Percentiles rank a stretch among this genome's conserved stretches.
Conservation (phyloP, 2,797 vertebrate species). For the Pseudochirops corinnae region DNA sequence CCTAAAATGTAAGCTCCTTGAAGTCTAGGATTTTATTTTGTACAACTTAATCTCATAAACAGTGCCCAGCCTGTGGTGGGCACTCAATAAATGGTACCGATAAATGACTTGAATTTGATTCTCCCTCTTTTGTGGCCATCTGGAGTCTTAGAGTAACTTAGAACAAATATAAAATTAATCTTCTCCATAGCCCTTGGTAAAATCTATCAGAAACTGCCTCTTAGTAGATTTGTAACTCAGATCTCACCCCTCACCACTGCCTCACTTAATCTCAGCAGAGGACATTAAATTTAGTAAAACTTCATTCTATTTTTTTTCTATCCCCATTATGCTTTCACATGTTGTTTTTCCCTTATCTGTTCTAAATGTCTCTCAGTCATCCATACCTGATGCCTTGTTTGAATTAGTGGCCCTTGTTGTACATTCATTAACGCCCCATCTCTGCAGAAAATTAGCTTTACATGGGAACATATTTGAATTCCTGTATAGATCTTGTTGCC, state of each 20-base stretch:
- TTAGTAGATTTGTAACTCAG: background rate
- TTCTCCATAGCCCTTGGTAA: background rate
- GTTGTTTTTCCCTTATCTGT: background rate
- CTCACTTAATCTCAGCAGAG: background rate
- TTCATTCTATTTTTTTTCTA: background rate
- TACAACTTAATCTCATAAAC: background rate
- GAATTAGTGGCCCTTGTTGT: background rate
- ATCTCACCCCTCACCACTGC: background rate
- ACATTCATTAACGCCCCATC: background rate
- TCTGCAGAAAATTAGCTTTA: background rate
- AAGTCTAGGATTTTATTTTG: background rate
- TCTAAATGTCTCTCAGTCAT: background rate
- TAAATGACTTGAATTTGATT: background rate
- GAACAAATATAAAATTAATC: background rate
- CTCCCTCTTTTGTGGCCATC: background rate
- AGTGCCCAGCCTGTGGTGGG: background rate
- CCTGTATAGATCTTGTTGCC: background rate
- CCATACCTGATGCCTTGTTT: background rate
- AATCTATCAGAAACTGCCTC: background rate
- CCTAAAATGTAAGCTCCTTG: background rate
- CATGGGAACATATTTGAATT: background rate
- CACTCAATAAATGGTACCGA: background rate
- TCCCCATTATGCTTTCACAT: background rate
- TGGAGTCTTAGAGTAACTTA: background rate
- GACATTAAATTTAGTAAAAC: background rate